phyloP scores from a whole-genome alignment of 2,888 invertebrate species.

The Congeria kusceri region DNA sequence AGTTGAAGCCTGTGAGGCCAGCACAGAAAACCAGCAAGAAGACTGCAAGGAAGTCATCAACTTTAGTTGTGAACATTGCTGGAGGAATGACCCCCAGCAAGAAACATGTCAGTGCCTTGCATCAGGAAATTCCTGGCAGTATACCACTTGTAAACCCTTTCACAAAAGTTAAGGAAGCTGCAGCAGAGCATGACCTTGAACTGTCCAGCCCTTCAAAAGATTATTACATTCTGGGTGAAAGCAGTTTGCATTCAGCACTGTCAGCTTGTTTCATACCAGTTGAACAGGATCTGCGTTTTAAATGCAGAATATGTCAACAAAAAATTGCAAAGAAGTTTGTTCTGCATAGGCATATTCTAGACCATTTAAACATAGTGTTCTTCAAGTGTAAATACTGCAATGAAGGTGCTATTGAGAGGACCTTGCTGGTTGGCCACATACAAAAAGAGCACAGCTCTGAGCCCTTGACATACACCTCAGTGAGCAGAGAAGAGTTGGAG shows the following conservation, averaged over 20 bases:
- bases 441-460: conserved; percentile 60
- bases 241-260: conserved; percentile 65
- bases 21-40: conserved; percentile 15
- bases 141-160: conserved; percentile 48
- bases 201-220: conserved; percentile 15
- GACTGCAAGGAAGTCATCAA: conserved; percentile 56
- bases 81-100: background rate
- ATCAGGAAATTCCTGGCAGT: conserved; percentile 24
- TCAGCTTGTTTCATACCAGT: conserved; percentile 64
- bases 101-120: conserved; percentile 16
- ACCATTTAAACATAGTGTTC: conserved; percentile 77
- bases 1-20: conserved; percentile 54
- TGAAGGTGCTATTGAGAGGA: conserved; percentile 67
- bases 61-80: background rate
- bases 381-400: conserved; percentile 77
- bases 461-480: conserved; percentile 30
- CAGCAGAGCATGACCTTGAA: background rate
- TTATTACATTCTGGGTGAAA: conserved; percentile 65
- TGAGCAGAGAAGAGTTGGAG: conserved; percentile 32
- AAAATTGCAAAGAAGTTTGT: conserved; percentile 75
- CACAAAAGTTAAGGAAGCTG: conserved; percentile 50
- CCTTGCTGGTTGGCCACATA: conserved; percentile 66
- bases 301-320: conserved; percentile 76
- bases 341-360: conserved; percentile 77
- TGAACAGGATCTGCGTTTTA: conserved; percentile 57